Evolutionary conservation across 2,888 invertebrate genomes (phyloP).

Genomic region (Lepidonotus clava): DNA sequence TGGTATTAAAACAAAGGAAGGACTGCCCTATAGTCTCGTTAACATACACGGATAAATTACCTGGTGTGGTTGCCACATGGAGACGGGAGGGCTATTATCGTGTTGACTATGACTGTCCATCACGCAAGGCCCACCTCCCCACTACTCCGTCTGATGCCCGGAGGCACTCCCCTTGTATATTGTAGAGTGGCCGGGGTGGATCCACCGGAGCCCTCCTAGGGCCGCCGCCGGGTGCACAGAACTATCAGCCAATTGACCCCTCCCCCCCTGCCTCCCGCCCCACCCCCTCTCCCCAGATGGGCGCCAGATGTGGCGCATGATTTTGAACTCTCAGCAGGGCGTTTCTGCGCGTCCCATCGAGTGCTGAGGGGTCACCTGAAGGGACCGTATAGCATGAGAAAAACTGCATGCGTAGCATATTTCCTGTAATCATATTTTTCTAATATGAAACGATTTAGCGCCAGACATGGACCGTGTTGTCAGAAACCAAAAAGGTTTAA

Average conservation of each 20-base stretch:
- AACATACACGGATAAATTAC: not conserved
- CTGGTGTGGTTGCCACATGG: not conserved
- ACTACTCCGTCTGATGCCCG: not conserved
- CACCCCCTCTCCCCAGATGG: not conserved
- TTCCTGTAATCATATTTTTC: too few relatives aligned
- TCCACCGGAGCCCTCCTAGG: not conserved
- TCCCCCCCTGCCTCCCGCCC: not conserved
- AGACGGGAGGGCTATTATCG: not conserved
- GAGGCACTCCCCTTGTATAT: constrained; percentile 5
- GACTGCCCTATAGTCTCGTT: not conserved
- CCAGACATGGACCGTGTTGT: too few relatives aligned
- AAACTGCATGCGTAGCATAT: too few relatives aligned
- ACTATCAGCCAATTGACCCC: not conserved
- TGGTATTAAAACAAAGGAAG: not conserved
- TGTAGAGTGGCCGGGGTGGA: constrained; percentile 3
- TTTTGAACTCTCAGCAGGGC: not conserved
- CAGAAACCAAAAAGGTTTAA: too few relatives aligned
- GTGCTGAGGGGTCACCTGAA: not conserved
- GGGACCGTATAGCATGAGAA: not conserved
- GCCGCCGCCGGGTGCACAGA: not conserved
- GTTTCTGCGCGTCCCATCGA: not conserved
- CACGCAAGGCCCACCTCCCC: not conserved
- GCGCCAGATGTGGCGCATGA: not conserved
- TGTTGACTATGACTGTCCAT: not conserved
- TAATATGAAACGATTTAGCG: too few relatives aligned